These are phyloP conservation scores for Neomicropteryx cornuta DNA, from an alignment of 1,140 invertebrate species.

Conservation along the genomic window DNA sequence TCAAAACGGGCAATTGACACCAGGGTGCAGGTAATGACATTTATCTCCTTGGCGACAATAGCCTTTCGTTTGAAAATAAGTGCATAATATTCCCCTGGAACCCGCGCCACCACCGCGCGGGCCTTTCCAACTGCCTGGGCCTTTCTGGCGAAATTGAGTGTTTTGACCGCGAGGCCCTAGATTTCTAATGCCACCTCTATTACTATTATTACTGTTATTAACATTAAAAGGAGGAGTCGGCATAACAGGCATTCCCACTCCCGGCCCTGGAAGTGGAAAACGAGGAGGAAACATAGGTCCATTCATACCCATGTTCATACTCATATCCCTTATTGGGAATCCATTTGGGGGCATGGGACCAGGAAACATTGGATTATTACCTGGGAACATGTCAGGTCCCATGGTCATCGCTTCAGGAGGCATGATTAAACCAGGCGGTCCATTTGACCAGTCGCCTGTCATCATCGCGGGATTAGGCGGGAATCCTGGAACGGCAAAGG, in stretches of 20 bases:
- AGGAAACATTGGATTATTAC: conserved; percentile 28
- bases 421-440: conserved; percentile 22
- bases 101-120: conserved; percentile 39
- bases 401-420: conserved; percentile 29
- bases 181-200: conserved; percentile 34
- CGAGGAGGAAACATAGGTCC: conserved; percentile 33
- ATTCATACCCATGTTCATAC: conserved; percentile 21
- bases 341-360: conserved; percentile 21
- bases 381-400: conserved; percentile 41
- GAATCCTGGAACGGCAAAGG: conserved; percentile 28
- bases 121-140: conserved; percentile 36
- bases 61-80: conserved; percentile 64
- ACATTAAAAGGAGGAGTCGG: conserved; percentile 28
- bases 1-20: conserved; percentile 47
- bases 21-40: conserved; percentile 67
- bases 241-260: conserved; percentile 20
- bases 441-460: conserved; percentile 27
- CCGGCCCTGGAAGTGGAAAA: conserved; percentile 28
- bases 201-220: conserved; percentile 23
- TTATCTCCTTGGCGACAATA: conserved; percentile 65
- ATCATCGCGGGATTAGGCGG: conserved; percentile 22
- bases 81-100: conserved; percentile 45
- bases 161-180: conserved; percentile 32
- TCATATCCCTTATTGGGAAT: conserved; percentile 17
- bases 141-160: conserved; percentile 37